phyloP scores from a whole-genome alignment of 1,140 invertebrate genomes.

The Paraescarpia echinospica region DNA sequence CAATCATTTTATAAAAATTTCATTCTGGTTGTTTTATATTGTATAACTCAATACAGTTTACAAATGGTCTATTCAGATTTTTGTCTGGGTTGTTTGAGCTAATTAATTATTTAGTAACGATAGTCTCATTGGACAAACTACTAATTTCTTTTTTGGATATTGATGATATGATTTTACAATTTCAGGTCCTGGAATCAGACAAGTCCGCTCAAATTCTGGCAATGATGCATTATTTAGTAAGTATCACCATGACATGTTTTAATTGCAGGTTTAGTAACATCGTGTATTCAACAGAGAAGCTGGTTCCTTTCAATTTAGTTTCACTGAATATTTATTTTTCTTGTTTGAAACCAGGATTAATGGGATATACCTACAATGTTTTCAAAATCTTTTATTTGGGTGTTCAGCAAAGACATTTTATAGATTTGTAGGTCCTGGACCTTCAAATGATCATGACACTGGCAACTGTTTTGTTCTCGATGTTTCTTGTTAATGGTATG shows the following conservation, averaged over 20 bases:
- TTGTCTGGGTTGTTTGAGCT: too few relatives aligned
- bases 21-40: too few relatives aligned
- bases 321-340: slow-evolving; percentile 14
- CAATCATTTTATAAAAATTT: too few relatives aligned
- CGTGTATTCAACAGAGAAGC: slow-evolving; percentile 2
- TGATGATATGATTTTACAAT: not conserved
- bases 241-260: not conserved
- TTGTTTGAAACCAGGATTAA: not conserved
- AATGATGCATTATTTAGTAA: slow-evolving; percentile 12
- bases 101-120: too few relatives aligned
- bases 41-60: too few relatives aligned
- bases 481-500: too few relatives aligned
- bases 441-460: too few relatives aligned
- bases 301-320: not conserved
- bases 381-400: not conserved
- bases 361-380: not conserved
- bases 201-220: slow-evolving; percentile 8
- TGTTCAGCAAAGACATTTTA: too few relatives aligned
- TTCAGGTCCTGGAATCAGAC: slow-evolving; percentile 13
- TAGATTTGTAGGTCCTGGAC: too few relatives aligned
- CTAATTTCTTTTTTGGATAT: not conserved
- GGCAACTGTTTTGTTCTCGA: too few relatives aligned
- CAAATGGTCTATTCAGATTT: too few relatives aligned
- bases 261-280: not conserved
- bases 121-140: not conserved